These are phyloP conservation scores for Scophthalmus maximus DNA, from an alignment of 2,113 vertebrate genomes.

Conservation along the genomic window DNA sequence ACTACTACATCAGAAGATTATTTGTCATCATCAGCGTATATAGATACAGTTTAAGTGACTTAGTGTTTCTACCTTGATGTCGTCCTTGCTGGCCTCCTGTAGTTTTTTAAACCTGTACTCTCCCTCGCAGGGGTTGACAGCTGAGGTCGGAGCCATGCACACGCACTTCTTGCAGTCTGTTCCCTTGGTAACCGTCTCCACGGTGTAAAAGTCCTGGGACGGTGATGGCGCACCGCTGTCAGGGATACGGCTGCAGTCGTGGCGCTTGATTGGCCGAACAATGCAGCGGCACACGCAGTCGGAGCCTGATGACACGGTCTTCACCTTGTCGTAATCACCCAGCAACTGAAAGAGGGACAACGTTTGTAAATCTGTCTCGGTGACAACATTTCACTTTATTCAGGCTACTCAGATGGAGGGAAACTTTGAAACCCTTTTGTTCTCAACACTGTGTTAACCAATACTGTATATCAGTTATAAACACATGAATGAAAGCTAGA, in stretches of 20 bases:
- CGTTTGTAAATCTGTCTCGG: neutral
- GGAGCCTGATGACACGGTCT: conserved; percentile 90
- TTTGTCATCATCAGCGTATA: neutral
- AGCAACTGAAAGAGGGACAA: conserved; percentile 78
- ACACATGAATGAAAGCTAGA: neutral
- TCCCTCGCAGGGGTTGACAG: conserved; percentile 93
- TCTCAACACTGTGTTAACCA: no score
- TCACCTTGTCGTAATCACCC: conserved; percentile 96
- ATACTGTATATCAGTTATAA: neutral
- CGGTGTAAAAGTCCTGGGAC: conserved; percentile 87
- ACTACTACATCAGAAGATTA: neutral
- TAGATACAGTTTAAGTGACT: neutral
- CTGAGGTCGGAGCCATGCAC: conserved; percentile 91
- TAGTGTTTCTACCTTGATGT: conserved; percentile 87
- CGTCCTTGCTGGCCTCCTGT: conserved; percentile 85
- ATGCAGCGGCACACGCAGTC: conserved; percentile 93
- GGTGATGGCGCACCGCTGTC: conserved; percentile 64
- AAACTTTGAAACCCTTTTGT: neutral
- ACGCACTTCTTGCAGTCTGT: conserved; percentile 92
- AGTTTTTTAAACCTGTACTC: conserved; percentile 93
- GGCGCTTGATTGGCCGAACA: conserved; percentile 89
- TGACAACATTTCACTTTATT: neutral
- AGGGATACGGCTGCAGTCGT: conserved; percentile 85
- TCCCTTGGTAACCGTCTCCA: conserved; percentile 94
- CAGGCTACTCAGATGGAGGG: neutral